A percentile compares a stretch with the other conserved stretches of the same genome.
Evolutionary conservation across 2,797 vertebrate genomes (phyloP).

Genomic region (Phrynocephalus guinanensis): DNA sequence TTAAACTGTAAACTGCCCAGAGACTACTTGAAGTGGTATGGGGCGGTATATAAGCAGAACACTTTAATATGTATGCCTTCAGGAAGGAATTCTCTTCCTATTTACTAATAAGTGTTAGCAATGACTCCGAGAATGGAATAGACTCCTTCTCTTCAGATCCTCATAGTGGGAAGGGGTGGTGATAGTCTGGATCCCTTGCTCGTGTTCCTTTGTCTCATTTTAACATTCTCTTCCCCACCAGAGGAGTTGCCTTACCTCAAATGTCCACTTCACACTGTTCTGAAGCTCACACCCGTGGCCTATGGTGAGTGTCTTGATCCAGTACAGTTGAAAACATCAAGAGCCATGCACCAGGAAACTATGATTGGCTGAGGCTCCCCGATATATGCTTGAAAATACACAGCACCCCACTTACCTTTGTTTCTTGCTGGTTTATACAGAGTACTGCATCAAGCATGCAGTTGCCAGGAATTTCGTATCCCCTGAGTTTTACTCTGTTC

Average conservation of each 20-base stretch:
- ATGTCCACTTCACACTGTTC: conserved; percentile 86
- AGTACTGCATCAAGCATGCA: background rate
- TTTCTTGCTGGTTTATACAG: background rate
- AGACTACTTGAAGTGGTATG: too few relatives aligned
- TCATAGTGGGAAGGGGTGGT: too few relatives aligned
- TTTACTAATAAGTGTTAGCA: too few relatives aligned
- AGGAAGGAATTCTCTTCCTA: too few relatives aligned
- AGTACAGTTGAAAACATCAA: background rate
- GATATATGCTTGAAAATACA: background rate
- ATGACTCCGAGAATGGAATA: too few relatives aligned
- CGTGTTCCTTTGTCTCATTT: background rate
- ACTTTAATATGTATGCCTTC: too few relatives aligned
- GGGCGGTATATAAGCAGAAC: too few relatives aligned
- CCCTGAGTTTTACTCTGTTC: background rate
- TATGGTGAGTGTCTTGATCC: conserved; percentile 70
- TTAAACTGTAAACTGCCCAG: too few relatives aligned
- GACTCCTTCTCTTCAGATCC: background rate
- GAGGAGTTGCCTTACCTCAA: conserved; percentile 87
- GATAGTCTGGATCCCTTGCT: background rate
- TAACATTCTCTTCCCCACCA: conserved; percentile 59
- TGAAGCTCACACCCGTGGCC: conserved; percentile 87
- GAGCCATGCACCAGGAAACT: background rate
- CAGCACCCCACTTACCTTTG: too few relatives aligned
- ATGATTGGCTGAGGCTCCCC: background rate
- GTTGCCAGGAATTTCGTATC: background rate